phyloP scores from a whole-genome alignment of 92 coral and sea anemone genomes.

The Zoanthus gigantus region DNA sequence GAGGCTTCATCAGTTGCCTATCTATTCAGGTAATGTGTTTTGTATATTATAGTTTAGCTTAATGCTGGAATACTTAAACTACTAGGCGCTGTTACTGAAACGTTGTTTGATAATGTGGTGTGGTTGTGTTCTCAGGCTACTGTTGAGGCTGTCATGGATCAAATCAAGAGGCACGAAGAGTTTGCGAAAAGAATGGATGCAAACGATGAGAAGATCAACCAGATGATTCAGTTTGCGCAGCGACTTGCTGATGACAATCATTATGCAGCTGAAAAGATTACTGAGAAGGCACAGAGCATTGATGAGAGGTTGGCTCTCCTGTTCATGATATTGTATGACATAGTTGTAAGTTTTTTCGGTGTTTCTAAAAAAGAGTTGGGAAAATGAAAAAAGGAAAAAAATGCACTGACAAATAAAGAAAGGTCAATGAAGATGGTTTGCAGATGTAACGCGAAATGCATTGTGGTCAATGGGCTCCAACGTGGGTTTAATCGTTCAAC shows the following conservation, averaged over 20 bases:
- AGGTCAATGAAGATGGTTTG: too few relatives aligned
- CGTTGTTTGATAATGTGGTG: neutral
- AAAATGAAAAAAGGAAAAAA: too few relatives aligned
- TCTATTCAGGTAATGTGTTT: too few relatives aligned
- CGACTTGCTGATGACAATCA: conserved; percentile 93
- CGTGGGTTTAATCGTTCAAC: too few relatives aligned
- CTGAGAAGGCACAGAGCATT: conserved; percentile 93
- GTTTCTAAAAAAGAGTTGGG: too few relatives aligned
- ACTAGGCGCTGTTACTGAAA: too few relatives aligned
- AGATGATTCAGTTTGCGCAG: conserved; percentile 92
- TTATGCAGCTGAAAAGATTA: conserved; percentile 93
- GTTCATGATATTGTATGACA: neutral
- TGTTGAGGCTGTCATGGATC: conserved; percentile 95
- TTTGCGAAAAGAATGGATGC: conserved; percentile 92
- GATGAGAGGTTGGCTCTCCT: conserved; percentile 79
- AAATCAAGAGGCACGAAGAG: conserved; percentile 96
- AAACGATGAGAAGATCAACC: conserved; percentile 96
- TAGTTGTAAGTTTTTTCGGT: too few relatives aligned
- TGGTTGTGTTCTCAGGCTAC: conserved; percentile 71
- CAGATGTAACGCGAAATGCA: too few relatives aligned
- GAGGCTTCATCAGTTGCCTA: too few relatives aligned
- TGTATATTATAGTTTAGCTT: too few relatives aligned
- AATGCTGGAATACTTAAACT: neutral
- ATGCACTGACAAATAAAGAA: too few relatives aligned
- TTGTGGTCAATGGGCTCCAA: too few relatives aligned